phyloP scores from a whole-genome alignment of 1,140 invertebrate genomes.

The silkworm (Bombyx mori) region DNA sequence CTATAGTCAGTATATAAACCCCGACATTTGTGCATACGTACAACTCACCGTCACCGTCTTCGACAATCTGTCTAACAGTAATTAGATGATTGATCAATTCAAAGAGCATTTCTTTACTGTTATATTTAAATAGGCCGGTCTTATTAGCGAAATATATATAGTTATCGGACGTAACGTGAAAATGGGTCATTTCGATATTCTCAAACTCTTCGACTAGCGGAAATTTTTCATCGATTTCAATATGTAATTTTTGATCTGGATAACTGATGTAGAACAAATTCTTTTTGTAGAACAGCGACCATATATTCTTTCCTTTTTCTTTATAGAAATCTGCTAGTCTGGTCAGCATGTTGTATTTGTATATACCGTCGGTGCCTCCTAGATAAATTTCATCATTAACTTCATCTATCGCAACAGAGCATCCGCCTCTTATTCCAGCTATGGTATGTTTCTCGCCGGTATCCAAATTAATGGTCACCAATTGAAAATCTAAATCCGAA shows the following conservation, averaged over 20 bases:
- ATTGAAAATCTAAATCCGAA: constrained; percentile 42
- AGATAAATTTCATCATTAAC: constrained; percentile 40
- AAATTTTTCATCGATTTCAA: constrained; percentile 41
- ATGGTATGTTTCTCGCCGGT: constrained; percentile 34
- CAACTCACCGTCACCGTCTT: constrained; percentile 33
- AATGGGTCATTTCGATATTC: constrained; percentile 39
- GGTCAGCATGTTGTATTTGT: constrained; percentile 44
- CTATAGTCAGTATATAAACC: constrained; percentile 20
- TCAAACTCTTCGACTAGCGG: constrained; percentile 39
- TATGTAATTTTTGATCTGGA: constrained; percentile 44
- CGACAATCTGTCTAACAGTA: constrained; percentile 33
- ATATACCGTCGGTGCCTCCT: constrained; percentile 48
- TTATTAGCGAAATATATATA: constrained; percentile 43
- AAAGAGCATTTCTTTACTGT: constrained; percentile 17
- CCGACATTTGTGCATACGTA: constrained; percentile 42
- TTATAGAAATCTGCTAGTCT: constrained; percentile 40
- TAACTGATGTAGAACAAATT: constrained; percentile 48
- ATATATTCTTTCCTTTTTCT: constrained; percentile 42
- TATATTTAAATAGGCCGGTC: constrained; percentile 39
- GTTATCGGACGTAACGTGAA: constrained; percentile 26
- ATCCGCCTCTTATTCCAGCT: constrained; percentile 40
- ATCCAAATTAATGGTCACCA: constrained; percentile 36
- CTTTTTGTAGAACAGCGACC: constrained; percentile 35
- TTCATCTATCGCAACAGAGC: constrained; percentile 41
- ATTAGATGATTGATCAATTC: constrained; percentile 28